These are phyloP conservation scores for Palythoa heliodiscus DNA, from an alignment of 92 coral and sea anemone genomes.

Conservation along the genomic window DNA sequence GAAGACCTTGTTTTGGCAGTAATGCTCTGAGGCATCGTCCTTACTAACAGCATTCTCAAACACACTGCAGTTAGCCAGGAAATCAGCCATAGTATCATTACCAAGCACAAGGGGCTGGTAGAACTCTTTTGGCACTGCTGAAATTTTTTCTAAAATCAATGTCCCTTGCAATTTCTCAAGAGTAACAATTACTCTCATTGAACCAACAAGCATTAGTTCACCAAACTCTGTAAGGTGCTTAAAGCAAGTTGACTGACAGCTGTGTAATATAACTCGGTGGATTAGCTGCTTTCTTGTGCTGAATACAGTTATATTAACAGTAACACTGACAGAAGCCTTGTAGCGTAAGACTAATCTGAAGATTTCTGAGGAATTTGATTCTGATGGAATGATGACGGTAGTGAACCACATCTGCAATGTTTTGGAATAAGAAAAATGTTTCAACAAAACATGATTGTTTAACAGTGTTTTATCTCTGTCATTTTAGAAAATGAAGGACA, in stretches of 20 bases:
- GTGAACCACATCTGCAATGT: slow-evolving; percentile 7
- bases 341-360: slow-evolving; percentile 66
- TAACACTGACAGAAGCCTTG: slow-evolving; percentile 45
- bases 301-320: slow-evolving; percentile 47
- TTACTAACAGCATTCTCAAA: slow-evolving; percentile 43
- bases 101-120: slow-evolving; percentile 61
- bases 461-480: neutral
- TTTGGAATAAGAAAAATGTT: neutral
- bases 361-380: slow-evolving; percentile 43
- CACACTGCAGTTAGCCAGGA: slow-evolving; percentile 79
- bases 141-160: slow-evolving; percentile 55
- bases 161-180: slow-evolving; percentile 20
- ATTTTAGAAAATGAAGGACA: no score
- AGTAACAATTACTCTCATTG: slow-evolving; percentile 65
- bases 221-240: slow-evolving; percentile 19
- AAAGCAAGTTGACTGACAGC: slow-evolving; percentile 22
- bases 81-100: slow-evolving; percentile 52
- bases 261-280: neutral
- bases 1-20: slow-evolving; percentile 69
- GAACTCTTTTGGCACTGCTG: slow-evolving; percentile 77
- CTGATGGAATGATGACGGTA: slow-evolving; percentile 2
- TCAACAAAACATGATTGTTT: neutral
- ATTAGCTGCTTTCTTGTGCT: neutral
- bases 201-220: slow-evolving; percentile 44
- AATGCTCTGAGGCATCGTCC: slow-evolving; percentile 47